A percentile compares a stretch with the other conserved stretches of the same genome.
These are phyloP conservation scores for Xestia ashworthii DNA, from an alignment of 2,888 invertebrate species.

Conservation along the genomic window DNA sequence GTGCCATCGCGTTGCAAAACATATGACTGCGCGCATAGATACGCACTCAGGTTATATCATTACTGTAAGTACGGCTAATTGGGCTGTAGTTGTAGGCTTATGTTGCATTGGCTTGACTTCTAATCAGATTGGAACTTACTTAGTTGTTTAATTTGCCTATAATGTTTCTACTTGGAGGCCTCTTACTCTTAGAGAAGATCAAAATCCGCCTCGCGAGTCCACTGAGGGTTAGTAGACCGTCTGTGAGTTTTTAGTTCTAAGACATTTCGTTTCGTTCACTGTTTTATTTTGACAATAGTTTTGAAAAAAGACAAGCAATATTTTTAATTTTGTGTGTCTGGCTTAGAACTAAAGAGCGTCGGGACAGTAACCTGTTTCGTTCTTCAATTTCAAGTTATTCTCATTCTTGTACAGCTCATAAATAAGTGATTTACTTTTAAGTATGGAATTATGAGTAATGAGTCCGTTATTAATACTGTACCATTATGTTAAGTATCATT, in stretches of 20 bases:
- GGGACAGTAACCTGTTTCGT: not conserved
- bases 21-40: slow-evolving; percentile 17
- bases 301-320: not conserved
- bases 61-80: slow-evolving; percentile 32
- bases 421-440: not conserved
- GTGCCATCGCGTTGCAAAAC: slow-evolving; percentile 42
- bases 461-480: slow-evolving; percentile 1
- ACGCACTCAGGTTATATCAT: slow-evolving; percentile 42
- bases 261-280: not conserved
- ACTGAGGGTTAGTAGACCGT: not conserved
- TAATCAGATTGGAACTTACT: not conserved
- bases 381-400: not conserved
- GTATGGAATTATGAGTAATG: not conserved
- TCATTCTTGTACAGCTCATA: not conserved
- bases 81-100: slow-evolving; percentile 14
- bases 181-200: too few species aligned
- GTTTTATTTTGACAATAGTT: not conserved
- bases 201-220: not conserved
- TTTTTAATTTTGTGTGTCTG: not conserved
- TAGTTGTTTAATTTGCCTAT: not conserved
- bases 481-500: slow-evolving; percentile 13
- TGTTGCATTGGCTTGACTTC: slow-evolving; percentile 15
- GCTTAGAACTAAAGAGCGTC: not conserved
- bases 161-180: too few species aligned
- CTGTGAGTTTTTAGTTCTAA: too few species aligned